A percentile compares a stretch with the other conserved stretches of the same genome.
Evolutionary conservation across 2,113 vertebrate species (phyloP).

Genomic region (Urocynchramus pylzowi): DNA sequence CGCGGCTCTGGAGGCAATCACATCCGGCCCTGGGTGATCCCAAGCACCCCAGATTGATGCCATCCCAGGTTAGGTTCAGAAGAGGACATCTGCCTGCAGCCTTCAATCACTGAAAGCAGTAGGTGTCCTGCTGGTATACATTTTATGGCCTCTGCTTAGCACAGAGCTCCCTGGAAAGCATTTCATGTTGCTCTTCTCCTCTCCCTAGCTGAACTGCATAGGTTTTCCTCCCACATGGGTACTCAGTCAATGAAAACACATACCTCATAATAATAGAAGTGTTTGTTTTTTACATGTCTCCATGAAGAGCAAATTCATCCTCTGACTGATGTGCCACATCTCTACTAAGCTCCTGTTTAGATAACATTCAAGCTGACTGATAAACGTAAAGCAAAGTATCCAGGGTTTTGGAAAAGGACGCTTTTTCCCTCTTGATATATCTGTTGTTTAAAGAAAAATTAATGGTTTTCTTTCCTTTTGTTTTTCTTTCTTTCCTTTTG

Average conservation of each 20-base stretch:
- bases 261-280: background rate
- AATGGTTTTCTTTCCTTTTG: background rate
- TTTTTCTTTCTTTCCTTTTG: background rate
- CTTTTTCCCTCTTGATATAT: background rate
- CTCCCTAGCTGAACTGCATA: background rate
- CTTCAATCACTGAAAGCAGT: constrained; percentile 1
- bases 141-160: background rate
- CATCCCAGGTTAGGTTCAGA: background rate
- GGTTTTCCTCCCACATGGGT: background rate
- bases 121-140: background rate
- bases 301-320: background rate
- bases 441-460: background rate
- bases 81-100: background rate
- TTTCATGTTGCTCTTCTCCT: background rate
- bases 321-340: background rate
- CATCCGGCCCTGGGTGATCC: background rate
- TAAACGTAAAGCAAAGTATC: background rate
- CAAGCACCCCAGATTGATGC: background rate
- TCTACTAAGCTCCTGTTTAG: background rate
- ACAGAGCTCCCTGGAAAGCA: background rate
- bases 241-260: background rate
- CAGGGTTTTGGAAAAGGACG: background rate
- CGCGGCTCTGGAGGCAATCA: accelerated
- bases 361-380: background rate
- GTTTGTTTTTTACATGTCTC: background rate